These are phyloP conservation scores for Macrocentrus cingulum DNA, from an alignment of 1,140 invertebrate genomes.

Conservation along the genomic window DNA sequence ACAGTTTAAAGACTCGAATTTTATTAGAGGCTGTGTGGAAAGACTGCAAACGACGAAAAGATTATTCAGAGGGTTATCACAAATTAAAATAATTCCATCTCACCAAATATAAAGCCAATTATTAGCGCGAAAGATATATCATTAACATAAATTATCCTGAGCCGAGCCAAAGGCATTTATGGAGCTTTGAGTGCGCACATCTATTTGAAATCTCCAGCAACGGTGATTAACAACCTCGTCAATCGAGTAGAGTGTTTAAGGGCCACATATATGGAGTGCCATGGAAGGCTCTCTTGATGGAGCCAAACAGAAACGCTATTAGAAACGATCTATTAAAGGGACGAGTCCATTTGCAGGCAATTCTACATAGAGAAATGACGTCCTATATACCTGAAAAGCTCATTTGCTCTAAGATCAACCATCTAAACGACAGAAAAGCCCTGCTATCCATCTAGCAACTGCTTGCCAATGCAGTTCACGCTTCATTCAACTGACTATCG, in stretches of 20 bases:
- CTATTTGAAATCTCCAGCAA: too few relatives aligned
- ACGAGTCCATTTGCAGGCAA: slow-evolving; percentile 23
- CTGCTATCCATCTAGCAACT: not conserved
- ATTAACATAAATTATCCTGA: too few relatives aligned
- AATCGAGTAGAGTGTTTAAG: not conserved
- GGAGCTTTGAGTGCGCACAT: too few relatives aligned
- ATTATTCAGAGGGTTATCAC: too few relatives aligned
- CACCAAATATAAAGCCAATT: too few relatives aligned
- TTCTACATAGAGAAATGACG: slow-evolving; percentile 16
- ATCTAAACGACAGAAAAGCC: not conserved
- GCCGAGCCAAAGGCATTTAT: too few relatives aligned
- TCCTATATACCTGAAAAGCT: not conserved
- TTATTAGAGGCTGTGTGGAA: too few relatives aligned
- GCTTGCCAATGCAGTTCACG: not conserved
- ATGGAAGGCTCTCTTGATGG: not conserved
- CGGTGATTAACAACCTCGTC: slow-evolving; percentile 3
- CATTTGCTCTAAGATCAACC: not conserved
- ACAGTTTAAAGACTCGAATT: too few relatives aligned
- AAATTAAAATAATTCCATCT: too few relatives aligned
- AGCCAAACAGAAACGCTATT: slow-evolving; percentile 35
- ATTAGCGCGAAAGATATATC: too few relatives aligned
- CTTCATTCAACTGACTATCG: not conserved
- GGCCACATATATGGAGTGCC: not conserved
- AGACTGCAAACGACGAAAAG: too few relatives aligned
- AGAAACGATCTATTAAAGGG: slow-evolving; percentile 30